Conservation (phyloP, 1,140 invertebrate genomes). For the Maconellicoccus hirsutus region DNA sequence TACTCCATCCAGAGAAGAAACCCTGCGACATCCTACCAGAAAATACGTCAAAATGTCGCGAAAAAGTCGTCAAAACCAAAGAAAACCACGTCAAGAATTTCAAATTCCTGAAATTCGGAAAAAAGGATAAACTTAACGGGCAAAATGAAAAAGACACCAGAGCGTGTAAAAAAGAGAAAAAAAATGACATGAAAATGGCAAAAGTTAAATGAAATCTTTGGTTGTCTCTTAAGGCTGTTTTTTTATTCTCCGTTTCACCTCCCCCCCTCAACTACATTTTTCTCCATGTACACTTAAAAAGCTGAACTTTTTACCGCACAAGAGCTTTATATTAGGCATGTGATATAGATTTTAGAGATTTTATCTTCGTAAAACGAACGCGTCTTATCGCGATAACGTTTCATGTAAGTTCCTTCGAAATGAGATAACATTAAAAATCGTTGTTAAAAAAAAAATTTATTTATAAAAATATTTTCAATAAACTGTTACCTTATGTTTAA, state of each 20-base stretch:
- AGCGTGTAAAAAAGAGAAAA: not conserved
- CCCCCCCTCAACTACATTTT: too few relatives aligned
- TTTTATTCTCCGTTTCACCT: not conserved
- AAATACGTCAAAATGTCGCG: not conserved
- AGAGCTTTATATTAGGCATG: not conserved
- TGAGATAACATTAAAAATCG: not conserved
- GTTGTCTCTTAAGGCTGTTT: not conserved
- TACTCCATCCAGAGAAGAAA: not conserved
- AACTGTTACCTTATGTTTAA: not conserved
- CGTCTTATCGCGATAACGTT: not conserved
- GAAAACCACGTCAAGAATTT: not conserved
- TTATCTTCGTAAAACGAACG: not conserved
- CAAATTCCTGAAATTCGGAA: not conserved
- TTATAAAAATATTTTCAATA: not conserved
- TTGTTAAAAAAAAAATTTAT: not conserved
- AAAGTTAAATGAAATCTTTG: not conserved
- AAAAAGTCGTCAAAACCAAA: not conserved
- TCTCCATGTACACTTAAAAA: not conserved
- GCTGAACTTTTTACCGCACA: constrained; percentile 2
- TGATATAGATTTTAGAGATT: not conserved
- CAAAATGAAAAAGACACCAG: not conserved
- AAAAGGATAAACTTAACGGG: not conserved
- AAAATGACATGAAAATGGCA: not conserved
- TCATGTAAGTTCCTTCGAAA: not conserved
- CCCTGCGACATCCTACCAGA: not conserved